phyloP scores from a whole-genome alignment of 2,797 vertebrate species.

The Channallabes apus region DNA sequence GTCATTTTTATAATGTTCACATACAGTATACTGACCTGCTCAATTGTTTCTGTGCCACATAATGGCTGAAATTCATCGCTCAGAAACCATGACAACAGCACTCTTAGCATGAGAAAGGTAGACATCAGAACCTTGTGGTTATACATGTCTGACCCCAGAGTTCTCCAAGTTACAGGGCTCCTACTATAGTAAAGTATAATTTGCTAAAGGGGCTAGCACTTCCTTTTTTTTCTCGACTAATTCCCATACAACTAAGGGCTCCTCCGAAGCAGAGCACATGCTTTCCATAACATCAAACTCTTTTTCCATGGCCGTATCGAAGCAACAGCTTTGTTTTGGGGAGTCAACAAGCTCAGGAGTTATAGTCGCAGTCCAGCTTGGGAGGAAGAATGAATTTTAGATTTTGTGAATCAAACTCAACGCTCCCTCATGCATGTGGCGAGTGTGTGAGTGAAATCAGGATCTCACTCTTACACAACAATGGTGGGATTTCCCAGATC shows the following conservation, averaged over 20 bases:
- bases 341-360: slow-evolving; percentile 47
- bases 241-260: slow-evolving; percentile 46
- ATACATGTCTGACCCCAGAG: not conserved
- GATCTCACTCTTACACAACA: slow-evolving; percentile 10
- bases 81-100: slow-evolving; percentile 45
- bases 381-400: slow-evolving; percentile 51
- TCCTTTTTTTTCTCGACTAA: slow-evolving; percentile 30
- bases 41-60: not conserved
- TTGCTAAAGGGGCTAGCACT: slow-evolving; percentile 36
- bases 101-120: slow-evolving; percentile 4
- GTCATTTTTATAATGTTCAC: slow-evolving; percentile 3
- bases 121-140: not conserved
- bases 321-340: slow-evolving; percentile 54
- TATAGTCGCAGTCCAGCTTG: slow-evolving; percentile 38
- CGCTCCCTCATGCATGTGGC: slow-evolving; percentile 13
- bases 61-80: not conserved
- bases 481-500: slow-evolving; percentile 44
- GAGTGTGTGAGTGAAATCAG: slow-evolving; percentile 31
- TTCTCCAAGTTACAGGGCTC: slow-evolving; percentile 14
- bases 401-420: slow-evolving; percentile 50
- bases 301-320: slow-evolving; percentile 50
- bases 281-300: slow-evolving; percentile 44
- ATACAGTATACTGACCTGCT: not conserved
- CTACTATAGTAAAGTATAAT: not conserved
- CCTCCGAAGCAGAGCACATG: slow-evolving; percentile 45